Percentiles rank a stretch among this genome's conserved stretches.
Evolutionary conservation across 1,140 invertebrate species (phyloP).

Genomic region (Frieseomelitta varia): DNA sequence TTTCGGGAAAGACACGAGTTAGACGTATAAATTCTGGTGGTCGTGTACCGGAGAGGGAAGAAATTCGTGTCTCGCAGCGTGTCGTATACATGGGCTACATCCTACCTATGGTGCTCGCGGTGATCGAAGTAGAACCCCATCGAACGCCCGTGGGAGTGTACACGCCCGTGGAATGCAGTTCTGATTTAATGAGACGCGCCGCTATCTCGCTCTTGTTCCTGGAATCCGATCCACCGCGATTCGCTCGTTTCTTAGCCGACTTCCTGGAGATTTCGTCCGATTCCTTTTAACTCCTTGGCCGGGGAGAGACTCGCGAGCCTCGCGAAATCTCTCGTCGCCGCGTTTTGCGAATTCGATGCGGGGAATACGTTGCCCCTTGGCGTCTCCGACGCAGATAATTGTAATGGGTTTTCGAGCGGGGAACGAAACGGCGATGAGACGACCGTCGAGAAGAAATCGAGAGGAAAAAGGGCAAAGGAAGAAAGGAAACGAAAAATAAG

Average conservation of each 20-base stretch:
- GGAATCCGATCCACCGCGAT: constrained; percentile 60
- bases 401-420: constrained; percentile 68
- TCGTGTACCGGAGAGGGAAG: constrained; percentile 47
- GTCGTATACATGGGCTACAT: constrained; percentile 77
- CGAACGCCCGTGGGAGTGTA: constrained; percentile 82
- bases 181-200: constrained; percentile 82
- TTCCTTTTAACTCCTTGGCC: no score
- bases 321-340: constrained; percentile 37
- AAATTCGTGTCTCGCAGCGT: constrained; percentile 80
- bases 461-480: constrained; percentile 17
- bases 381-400: constrained; percentile 67
- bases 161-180: constrained; percentile 82
- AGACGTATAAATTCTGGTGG: constrained; percentile 71
- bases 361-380: neutral
- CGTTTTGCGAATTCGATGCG: neutral
- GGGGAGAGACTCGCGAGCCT: neutral
- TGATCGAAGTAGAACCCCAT: constrained; percentile 81
- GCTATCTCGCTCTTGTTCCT: constrained; percentile 64
- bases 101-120: constrained; percentile 77
- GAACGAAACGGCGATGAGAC: constrained; percentile 12
- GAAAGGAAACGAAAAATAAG: neutral
- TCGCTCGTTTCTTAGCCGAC: neutral
- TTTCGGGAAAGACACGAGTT: constrained; percentile 72
- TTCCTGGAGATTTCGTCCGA: constrained; percentile 27
- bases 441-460: constrained; percentile 51